Evolutionary conservation across 2,888 invertebrate genomes (phyloP).

Genomic region (Tinea pellionella): DNA sequence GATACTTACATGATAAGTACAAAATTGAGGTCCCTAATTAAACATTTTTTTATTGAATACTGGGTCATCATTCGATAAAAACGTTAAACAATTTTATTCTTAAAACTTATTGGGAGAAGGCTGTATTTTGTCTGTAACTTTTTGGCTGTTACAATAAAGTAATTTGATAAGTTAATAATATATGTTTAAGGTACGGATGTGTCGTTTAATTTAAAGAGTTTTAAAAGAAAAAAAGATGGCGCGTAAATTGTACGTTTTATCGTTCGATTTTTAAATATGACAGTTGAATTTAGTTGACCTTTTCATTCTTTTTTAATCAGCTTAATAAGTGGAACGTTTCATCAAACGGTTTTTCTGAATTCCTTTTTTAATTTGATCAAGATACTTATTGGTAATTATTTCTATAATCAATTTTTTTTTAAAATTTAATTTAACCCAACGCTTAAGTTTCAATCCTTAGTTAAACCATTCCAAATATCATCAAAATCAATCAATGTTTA

Average conservation of each 20-base stretch:
- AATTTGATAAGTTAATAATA: slow-evolving; percentile 61
- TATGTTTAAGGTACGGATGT: slow-evolving; percentile 28
- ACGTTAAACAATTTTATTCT: not conserved
- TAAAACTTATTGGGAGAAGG: not conserved
- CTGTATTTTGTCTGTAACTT: too few species aligned
- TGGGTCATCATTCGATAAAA: slow-evolving; percentile 44
- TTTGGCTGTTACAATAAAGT: slow-evolving; percentile 40
- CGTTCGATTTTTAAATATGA: not conserved
- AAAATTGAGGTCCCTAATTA: slow-evolving; percentile 55
- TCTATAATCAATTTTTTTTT: too few species aligned
- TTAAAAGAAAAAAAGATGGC: slow-evolving; percentile 10
- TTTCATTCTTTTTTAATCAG: not conserved
- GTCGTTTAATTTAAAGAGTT: slow-evolving; percentile 30
- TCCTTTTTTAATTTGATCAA: too few species aligned
- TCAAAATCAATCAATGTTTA: too few species aligned
- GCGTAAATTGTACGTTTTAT: slow-evolving; percentile 16
- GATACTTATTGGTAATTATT: too few species aligned
- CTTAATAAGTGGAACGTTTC: not conserved
- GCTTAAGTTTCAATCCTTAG: too few species aligned
- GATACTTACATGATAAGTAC: slow-evolving; percentile 62
- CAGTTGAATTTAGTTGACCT: not conserved
- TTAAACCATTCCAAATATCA: too few species aligned
- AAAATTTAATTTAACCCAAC: too few species aligned
- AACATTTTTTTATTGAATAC: slow-evolving; percentile 46
- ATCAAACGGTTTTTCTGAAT: not conserved